Conservation (phyloP, 23 tunicate genomes). For the Phallusia fumigata region DNA sequence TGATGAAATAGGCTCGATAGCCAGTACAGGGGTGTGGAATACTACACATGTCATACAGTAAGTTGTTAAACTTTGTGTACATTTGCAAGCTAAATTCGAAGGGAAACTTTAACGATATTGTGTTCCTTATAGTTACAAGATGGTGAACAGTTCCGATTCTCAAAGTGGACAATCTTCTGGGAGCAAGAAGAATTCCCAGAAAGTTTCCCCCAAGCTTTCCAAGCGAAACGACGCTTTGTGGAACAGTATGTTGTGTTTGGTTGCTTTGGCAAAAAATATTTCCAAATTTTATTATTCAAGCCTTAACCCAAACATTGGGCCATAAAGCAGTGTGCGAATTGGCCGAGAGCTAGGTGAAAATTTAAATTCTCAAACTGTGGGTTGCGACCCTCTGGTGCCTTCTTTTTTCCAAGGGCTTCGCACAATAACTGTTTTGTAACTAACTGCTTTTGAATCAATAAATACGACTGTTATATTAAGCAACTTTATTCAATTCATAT, state of each 20-base stretch:
- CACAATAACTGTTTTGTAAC: no score
- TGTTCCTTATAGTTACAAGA: slow-evolving; percentile 42
- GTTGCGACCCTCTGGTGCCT: no score
- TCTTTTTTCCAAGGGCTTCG: no score
- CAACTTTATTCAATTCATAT: no score
- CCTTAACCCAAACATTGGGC: no score
- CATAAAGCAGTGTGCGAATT: no score
- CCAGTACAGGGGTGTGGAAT: slow-evolving; percentile 67
- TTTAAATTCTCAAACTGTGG: no score
- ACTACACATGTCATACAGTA: slow-evolving; percentile 71
- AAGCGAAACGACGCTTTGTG: slow-evolving; percentile 42
- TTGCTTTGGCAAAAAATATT: no score
- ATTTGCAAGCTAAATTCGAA: not conserved
- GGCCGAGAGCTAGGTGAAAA: no score
- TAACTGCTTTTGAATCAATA: no score
- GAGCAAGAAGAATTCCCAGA: slow-evolving; percentile 30
- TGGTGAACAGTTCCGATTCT: slow-evolving; percentile 24
- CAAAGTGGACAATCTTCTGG: slow-evolving; percentile 16
- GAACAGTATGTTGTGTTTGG: slow-evolving; percentile 25
- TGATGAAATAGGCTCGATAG: slow-evolving; percentile 30
- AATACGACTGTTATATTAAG: no score
- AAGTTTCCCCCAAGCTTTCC: slow-evolving; percentile 45
- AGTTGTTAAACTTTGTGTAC: not conserved
- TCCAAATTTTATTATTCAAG: no score
- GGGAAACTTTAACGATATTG: not conserved